Evolutionary conservation across 2,113 vertebrate species (phyloP).

Genomic region (Scatophagus argus): DNA sequence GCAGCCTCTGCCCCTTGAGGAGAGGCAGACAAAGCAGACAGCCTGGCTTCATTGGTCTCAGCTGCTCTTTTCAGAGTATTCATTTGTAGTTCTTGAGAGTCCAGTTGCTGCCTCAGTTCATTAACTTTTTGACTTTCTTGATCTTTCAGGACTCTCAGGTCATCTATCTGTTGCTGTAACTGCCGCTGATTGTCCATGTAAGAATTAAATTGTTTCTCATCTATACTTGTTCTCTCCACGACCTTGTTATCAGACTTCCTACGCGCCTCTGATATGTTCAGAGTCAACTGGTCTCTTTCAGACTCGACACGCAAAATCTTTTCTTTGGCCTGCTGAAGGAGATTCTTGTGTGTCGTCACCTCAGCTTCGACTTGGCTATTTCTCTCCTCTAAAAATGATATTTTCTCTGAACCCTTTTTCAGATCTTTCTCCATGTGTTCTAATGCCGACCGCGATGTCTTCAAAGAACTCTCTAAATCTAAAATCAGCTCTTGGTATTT

Average conservation of each 20-base stretch:
- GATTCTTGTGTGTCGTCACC: slow-evolving; percentile 63
- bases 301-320: slow-evolving; percentile 68
- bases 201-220: slow-evolving; percentile 71
- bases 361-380: slow-evolving; percentile 68
- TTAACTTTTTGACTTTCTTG: slow-evolving; percentile 55
- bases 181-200: slow-evolving; percentile 75
- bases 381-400: slow-evolving; percentile 65
- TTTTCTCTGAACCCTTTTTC: slow-evolving; percentile 71
- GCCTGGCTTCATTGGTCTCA: slow-evolving; percentile 78
- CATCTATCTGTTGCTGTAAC: slow-evolving; percentile 74
- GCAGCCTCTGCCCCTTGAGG: slow-evolving; percentile 80
- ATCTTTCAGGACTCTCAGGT: slow-evolving; percentile 77
- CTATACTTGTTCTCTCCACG: slow-evolving; percentile 48
- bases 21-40: slow-evolving; percentile 82
- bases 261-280: slow-evolving; percentile 73
- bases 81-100: slow-evolving; percentile 77
- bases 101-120: slow-evolving; percentile 76
- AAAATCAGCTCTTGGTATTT: slow-evolving; percentile 89
- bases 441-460: slow-evolving; percentile 74
- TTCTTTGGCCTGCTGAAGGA: slow-evolving; percentile 75
- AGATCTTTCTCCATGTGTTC: slow-evolving; percentile 81
- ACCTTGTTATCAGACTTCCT: slow-evolving; percentile 64
- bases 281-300: slow-evolving; percentile 80
- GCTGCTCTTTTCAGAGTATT: slow-evolving; percentile 81
- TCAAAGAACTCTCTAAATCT: slow-evolving; percentile 86